These are phyloP conservation scores for Acanthosoma haemorrhoidale DNA, from an alignment of 2,888 invertebrate genomes.

Conservation along the genomic window DNA sequence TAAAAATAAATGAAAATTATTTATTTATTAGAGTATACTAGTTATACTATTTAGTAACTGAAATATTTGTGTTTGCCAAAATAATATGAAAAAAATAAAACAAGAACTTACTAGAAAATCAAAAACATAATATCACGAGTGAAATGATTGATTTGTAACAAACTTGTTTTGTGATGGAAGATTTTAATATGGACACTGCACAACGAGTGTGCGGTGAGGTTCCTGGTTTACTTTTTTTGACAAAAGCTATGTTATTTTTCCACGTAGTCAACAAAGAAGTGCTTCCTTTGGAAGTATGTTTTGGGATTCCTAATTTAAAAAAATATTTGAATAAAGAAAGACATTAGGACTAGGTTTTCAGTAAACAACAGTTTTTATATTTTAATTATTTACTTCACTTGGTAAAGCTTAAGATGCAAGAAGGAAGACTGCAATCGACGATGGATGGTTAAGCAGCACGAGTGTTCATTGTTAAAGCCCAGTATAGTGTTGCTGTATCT, in stretches of 20 bases:
- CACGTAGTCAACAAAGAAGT: conserved; percentile 96
- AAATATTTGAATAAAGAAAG: too few species aligned
- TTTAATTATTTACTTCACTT: conserved; percentile 41
- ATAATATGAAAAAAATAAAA: too few species aligned
- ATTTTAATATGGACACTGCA: conserved; percentile 95
- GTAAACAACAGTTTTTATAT: too few species aligned
- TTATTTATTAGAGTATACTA: too few species aligned
- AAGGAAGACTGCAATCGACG: conserved; percentile 80
- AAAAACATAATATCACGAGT: conserved; percentile 92
- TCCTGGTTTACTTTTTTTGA: conserved; percentile 91
- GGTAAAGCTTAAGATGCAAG: conserved; percentile 84
- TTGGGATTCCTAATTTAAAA: too few species aligned
- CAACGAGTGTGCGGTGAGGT: conserved; percentile 94
- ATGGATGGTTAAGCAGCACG: conserved; percentile 86
- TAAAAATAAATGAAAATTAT: too few species aligned
- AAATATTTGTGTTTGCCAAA: too few species aligned
- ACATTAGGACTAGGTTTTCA: too few species aligned
- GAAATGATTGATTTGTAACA: conserved; percentile 91
- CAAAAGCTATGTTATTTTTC: conserved; percentile 92
- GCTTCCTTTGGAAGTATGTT: conserved; percentile 69
- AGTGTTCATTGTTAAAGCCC: conserved; percentile 83
- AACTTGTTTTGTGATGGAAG: conserved; percentile 92
- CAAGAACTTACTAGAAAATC: conserved; percentile 92
- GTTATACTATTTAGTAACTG: too few species aligned
- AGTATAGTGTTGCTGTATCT: conserved; percentile 87